phyloP scores from a whole-genome alignment of 2,888 invertebrate genomes.

The Saturnia japonica region DNA sequence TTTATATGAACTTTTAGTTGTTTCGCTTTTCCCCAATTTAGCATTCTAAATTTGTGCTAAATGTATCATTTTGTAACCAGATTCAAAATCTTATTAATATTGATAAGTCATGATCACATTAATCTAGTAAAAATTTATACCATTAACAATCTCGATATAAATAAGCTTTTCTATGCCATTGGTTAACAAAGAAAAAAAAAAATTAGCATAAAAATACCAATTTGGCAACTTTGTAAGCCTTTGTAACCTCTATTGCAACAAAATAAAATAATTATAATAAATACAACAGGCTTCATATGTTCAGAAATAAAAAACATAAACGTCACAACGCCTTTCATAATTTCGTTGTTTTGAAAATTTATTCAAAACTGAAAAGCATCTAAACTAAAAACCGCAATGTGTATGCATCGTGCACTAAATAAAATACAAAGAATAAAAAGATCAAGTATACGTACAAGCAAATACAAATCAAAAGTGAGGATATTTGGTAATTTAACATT shows the following conservation, averaged over 20 bases:
- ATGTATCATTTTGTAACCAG: background rate
- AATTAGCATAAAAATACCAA: background rate
- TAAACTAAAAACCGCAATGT: background rate
- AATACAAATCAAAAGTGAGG: conserved; percentile 5
- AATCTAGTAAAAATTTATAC: too few relatives aligned
- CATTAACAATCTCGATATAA: background rate
- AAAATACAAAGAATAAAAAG: conserved; percentile 23
- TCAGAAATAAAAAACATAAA: conserved; percentile 18
- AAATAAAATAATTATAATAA: background rate
- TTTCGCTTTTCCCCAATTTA: too few relatives aligned
- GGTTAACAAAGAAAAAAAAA: background rate
- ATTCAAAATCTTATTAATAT: background rate
- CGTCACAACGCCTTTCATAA: background rate
- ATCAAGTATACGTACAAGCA: conserved; percentile 25
- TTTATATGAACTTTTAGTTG: background rate
- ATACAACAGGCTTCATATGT: conserved; percentile 5
- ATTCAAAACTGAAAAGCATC: background rate
- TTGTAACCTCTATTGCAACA: background rate
- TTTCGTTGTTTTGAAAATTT: background rate
- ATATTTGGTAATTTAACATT: conserved; percentile 39
- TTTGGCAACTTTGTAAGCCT: background rate
- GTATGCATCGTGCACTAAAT: conserved; percentile 23
- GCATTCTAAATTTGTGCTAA: background rate
- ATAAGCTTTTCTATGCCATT: background rate
- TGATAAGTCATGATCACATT: too few relatives aligned